Conservation (phyloP, 1,140 invertebrate species). For the Drosophila pallidifrons region DNA sequence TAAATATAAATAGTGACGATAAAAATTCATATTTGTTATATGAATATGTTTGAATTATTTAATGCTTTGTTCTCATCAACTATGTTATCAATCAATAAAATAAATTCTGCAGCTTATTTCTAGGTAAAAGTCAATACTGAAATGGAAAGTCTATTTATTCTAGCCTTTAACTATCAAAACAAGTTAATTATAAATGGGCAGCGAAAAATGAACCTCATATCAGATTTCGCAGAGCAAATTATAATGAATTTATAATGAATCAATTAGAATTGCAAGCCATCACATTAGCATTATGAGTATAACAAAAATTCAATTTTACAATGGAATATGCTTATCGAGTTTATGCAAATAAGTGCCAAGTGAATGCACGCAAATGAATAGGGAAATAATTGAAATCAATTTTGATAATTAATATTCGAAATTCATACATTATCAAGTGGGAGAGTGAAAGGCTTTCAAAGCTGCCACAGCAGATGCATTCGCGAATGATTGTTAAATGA, state of each 20-base stretch:
- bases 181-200: too few relatives aligned
- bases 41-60: too few relatives aligned
- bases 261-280: constrained; percentile 5
- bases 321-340: constrained; percentile 5
- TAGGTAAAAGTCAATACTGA: background rate
- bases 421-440: background rate
- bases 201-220: too few relatives aligned
- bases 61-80: too few relatives aligned
- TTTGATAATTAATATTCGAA: constrained; percentile 7
- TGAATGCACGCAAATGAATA: constrained; percentile 4
- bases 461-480: background rate
- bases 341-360: constrained; percentile 7
- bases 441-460: background rate
- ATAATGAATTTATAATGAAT: constrained; percentile 2
- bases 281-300: constrained; percentile 3
- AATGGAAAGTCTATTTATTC: background rate
- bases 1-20: background rate
- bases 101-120: background rate
- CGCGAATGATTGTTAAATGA: background rate
- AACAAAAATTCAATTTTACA: background rate
- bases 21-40: too few relatives aligned
- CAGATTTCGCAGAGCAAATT: background rate
- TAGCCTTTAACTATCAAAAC: too few relatives aligned
- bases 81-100: too few relatives aligned
- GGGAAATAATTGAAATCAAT: constrained; percentile 14